Evolutionary conservation across 2,888 invertebrate genomes (phyloP), one percentile per base, ranked within the genome.

Genomic region (Pimpla rufipes): DNA sequence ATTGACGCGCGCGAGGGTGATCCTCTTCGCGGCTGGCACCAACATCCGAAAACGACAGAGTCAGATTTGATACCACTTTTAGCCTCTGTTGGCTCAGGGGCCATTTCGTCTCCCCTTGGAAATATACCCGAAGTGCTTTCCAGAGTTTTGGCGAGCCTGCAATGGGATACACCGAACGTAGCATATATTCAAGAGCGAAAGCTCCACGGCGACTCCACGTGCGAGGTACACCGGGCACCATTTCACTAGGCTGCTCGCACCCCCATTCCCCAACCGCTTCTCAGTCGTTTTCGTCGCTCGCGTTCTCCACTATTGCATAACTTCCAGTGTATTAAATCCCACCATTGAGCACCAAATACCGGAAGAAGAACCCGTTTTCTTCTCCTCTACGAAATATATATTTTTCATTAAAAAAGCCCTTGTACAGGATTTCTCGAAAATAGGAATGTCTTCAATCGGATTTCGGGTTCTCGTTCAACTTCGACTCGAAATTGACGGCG

Each of bases 1-100:
- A 67, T 47, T 45, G 55, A 78, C 70, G 66, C 55, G 42, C 40
- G 45, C 80, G 52, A 71, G 66, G 71, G 79, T 5, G 29, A 78
- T 82, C 52, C 71, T 42, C 29, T 45, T 42, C 21, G 57, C 8
- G 42, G 18, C 21, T 64, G 62, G n/a, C 18, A 42, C 21, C 62
- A 21, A 64, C 55, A 71, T 57, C 57, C 42, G 52, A 71, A 57
- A 55, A 55, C 16, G 8, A 71, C 42, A 23, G 6, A 21, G 42
- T 16, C 45, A 11, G 55, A 23, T 71, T 57, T 71, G 55, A 57
- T 57, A 71, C 40, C 42, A 16, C 42, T 71, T 71, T 42, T 71
- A 57, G 42, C 23, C 42, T 42, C n/a, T 21, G 55, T 42, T 55
- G 21, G 40, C 55, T 57, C 52, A 23, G 29, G n/a, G 23, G n/a